Percentiles rank a stretch among this genome's conserved stretches.
Evolutionary conservation across 2,888 invertebrate genomes (phyloP).

Genomic region (Hirtodrosophila confusa): DNA sequence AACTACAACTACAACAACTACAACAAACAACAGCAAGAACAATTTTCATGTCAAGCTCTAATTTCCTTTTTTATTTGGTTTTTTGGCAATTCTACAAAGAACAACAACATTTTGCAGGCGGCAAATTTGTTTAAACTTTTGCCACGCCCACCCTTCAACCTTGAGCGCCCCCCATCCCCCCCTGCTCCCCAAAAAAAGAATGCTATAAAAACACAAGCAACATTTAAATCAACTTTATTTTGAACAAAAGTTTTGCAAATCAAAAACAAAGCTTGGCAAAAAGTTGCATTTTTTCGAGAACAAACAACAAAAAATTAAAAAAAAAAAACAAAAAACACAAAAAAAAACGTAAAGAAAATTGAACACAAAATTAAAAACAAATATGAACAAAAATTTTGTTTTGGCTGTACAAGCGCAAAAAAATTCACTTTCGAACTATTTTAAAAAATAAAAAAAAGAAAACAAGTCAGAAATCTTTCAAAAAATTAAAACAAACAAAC

Average conservation of each 20-base stretch:
- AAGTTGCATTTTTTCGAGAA: constrained; percentile 26
- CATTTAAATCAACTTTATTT: constrained; percentile 20
- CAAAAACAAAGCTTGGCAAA: background rate
- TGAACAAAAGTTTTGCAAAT: too few relatives aligned
- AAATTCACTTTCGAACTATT: constrained; percentile 51
- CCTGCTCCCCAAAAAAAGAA: constrained; percentile 13
- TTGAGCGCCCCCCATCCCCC: too few relatives aligned
- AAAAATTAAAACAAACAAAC: constrained; percentile 3
- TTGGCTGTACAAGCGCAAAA: constrained; percentile 44
- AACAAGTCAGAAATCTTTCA: background rate
- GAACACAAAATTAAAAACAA: background rate
- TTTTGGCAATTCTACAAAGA: background rate
- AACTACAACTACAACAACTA: constrained; percentile 27
- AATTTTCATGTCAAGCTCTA: constrained; percentile 49
- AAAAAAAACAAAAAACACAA: background rate
- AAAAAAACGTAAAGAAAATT: constrained; percentile 4
- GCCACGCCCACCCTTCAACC: constrained; percentile 46
- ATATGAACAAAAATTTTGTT: constrained; percentile 47
- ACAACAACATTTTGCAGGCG: background rate
- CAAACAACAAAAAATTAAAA: background rate
- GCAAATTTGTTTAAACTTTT: constrained; percentile 24
- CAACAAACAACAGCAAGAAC: too few relatives aligned
- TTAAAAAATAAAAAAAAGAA: constrained; percentile 15
- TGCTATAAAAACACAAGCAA: constrained; percentile 1
- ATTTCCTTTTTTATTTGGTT: constrained; percentile 14